Evolutionary conservation across 1,140 invertebrate genomes (phyloP).

Genomic region (Babylonia areolata): DNA sequence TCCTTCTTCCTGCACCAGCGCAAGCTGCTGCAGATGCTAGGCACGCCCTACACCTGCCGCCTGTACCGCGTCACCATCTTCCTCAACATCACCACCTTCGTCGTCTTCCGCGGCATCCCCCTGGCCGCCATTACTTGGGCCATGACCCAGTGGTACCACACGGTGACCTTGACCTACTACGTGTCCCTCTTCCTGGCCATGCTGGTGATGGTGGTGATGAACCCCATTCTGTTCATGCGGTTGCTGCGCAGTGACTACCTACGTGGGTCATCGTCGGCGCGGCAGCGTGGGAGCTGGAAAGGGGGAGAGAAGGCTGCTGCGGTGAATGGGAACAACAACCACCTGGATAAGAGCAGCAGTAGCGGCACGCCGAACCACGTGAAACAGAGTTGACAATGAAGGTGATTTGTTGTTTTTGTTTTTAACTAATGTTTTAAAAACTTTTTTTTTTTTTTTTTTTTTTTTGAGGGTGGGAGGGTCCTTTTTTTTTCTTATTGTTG

Average conservation of each 20-base stretch:
- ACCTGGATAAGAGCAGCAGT: neutral
- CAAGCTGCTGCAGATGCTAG: conserved; percentile 68
- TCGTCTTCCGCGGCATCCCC: conserved; percentile 60
- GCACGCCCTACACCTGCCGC: conserved; percentile 53
- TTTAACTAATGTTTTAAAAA: neutral
- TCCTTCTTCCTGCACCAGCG: conserved; percentile 71
- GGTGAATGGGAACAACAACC: neutral
- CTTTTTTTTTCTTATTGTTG: neutral
- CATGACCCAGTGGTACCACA: conserved; percentile 50
- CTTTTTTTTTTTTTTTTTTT: neutral
- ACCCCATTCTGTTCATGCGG: conserved; percentile 66
- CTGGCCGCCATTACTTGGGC: conserved; percentile 55
- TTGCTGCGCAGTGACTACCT: conserved; percentile 51
- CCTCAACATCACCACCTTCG: conserved; percentile 64
- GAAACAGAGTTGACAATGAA: neutral
- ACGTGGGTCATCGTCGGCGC: no score
- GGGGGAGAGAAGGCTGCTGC: neutral
- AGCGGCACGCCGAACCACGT: neutral
- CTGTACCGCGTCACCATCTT: conserved; percentile 57
- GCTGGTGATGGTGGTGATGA: conserved; percentile 66
- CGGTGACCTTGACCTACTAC: conserved; percentile 57
- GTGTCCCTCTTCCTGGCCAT: conserved; percentile 54
- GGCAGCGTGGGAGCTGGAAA: neutral
- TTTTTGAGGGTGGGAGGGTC: no score
- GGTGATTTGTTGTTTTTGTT: neutral